Evolutionary conservation across 2,888 invertebrate genomes (phyloP).

Genomic region (Flexamia atlantica): DNA sequence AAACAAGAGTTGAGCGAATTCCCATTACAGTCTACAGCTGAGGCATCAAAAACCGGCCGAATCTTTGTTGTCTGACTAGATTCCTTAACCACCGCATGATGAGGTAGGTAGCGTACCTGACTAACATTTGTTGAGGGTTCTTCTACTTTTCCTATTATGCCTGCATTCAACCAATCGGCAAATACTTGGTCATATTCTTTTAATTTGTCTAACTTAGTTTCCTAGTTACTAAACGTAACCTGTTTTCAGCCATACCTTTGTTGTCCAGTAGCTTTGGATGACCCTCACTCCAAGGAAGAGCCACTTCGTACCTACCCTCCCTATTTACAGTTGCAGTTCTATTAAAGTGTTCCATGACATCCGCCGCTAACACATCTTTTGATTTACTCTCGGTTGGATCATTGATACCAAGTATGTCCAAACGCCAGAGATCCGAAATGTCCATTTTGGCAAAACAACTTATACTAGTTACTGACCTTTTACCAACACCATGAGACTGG

Average conservation of each 20-base stretch:
- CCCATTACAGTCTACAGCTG: conserved; percentile 38
- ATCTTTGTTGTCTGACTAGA: conserved; percentile 63
- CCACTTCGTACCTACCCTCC: not conserved
- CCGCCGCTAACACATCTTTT: not conserved
- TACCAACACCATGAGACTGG: not conserved
- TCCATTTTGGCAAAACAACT: not conserved
- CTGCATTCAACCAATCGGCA: not conserved
- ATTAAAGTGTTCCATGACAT: not conserved
- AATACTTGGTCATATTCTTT: conserved; percentile 21
- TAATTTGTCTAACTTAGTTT: not conserved
- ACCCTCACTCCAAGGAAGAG: not conserved
- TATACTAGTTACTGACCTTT: not conserved
- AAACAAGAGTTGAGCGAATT: conserved; percentile 67
- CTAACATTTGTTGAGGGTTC: not conserved
- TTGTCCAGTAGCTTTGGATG: not conserved
- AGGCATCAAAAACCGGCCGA: conserved; percentile 67
- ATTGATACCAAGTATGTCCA: not conserved
- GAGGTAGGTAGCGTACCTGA: conserved; percentile 45
- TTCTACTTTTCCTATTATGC: not conserved
- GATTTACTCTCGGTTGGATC: not conserved
- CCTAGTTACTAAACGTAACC: not conserved
- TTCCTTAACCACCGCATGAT: conserved; percentile 63
- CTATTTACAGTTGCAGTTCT: not conserved
- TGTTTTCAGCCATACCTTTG: conserved; percentile 8
- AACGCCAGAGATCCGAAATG: conserved; percentile 15